Evolutionary conservation across 2,113 vertebrate genomes (phyloP), one percentile per base, ranked within the genome.

Genomic region (Sialia sialis): DNA sequence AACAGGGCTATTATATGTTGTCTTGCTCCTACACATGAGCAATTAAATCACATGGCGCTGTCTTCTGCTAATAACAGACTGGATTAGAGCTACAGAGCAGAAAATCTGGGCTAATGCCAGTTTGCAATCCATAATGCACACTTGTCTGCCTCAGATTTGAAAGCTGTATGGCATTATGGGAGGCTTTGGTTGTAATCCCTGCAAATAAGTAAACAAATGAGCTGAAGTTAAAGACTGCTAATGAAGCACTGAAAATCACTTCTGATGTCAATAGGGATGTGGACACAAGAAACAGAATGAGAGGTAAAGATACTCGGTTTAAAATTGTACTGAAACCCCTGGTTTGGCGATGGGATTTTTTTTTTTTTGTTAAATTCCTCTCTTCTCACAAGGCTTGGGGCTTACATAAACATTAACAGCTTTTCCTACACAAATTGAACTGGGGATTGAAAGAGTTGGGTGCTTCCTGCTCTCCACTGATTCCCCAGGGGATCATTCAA

Each of bases 91-190:
- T 84, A 54, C 58, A 76, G 84, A 88, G 81, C 62, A 82, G 92
- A 85, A 90, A 96, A 93, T 82, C 69, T 90, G 58, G 43, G 58
- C 58, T 94, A 85, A 79, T 85, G 85, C 90, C 75, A 69, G 16
- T 64, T 76, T 83, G 26, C 62, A 82, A 11, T 76, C 44, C 70
- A 56, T 84, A 85, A 66, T 0, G 0, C 62, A 64, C 80, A 34
- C 17, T 83, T 83, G 46, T 80, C 49, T 92, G 74, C 52, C 82
- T 84, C 48, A 67, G 39, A 78, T 67, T 89, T 87, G 76, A 70
- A 93, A 83, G 17, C 34, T 80, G 16, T 36, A 9, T 59, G 89
- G 39, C 32, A 13, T 74, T 62, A 43, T 34, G 43, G 34, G 17
- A 69, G 23, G 68, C 32, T 86, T 89, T 51, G 39, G 8, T 44